A percentile compares a stretch with the other conserved stretches of the same genome.
phyloP scores from a whole-genome alignment of 2,797 vertebrate species.

The Dermochelys coriacea region DNA sequence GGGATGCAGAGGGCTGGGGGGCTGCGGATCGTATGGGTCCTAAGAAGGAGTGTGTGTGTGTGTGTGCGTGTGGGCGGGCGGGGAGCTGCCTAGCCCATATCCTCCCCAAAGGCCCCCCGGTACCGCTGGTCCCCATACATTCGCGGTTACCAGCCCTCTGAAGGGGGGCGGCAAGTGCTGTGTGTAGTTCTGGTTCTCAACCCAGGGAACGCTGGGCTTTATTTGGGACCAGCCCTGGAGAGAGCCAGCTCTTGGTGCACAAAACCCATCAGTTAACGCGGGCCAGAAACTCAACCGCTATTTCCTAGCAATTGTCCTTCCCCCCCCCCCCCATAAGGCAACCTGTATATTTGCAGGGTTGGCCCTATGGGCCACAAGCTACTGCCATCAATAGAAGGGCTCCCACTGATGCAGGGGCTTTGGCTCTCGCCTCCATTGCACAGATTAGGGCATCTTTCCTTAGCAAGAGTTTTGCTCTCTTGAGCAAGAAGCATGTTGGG shows the following conservation, averaged over 20 bases:
- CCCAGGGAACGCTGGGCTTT: constrained; percentile 46
- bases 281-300: not conserved
- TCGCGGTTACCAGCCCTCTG: constrained; percentile 53
- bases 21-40: not conserved
- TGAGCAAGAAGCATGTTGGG: not conserved
- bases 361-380: not conserved
- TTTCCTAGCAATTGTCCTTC: not conserved
- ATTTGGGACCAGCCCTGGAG: not conserved
- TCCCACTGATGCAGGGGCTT: not conserved
- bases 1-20: not conserved
- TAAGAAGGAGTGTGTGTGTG: not conserved
- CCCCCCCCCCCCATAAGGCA: not conserved
- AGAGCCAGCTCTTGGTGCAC: not conserved
- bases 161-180: constrained; percentile 55
- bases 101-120: constrained; percentile 64
- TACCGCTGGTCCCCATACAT: constrained; percentile 61
- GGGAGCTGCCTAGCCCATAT: not conserved
- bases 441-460: no score
- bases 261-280: not conserved
- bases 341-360: no score
- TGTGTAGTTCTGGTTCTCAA: constrained; percentile 52
- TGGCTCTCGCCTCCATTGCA: not conserved
- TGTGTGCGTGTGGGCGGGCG: no score
- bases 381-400: no score
- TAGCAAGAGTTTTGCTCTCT: no score